These are phyloP conservation scores for Etheostoma nigrum DNA, from an alignment of 2,797 vertebrate species.

Conservation along the genomic window DNA sequence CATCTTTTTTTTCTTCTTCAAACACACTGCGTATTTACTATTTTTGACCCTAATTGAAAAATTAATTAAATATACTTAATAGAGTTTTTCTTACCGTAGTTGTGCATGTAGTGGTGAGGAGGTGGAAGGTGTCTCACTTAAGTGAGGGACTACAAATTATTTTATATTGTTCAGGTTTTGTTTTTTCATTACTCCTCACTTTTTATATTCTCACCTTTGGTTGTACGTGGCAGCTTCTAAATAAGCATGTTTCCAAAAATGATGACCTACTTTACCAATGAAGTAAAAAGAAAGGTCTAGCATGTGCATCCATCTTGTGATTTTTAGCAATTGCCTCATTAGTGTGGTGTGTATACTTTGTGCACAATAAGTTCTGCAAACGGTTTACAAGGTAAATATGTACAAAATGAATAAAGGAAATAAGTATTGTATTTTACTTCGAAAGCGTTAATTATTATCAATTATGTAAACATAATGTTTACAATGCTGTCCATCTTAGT, in stretches of 20 bases:
- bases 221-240: constrained; percentile 28
- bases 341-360: no score
- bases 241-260: constrained; percentile 25
- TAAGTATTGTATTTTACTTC: no score
- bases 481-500: not conserved
- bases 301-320: constrained; percentile 4
- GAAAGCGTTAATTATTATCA: not conserved
- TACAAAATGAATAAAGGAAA: not conserved
- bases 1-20: not conserved
- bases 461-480: not conserved
- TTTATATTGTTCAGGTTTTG: not conserved
- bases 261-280: constrained; percentile 42
- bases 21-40: not conserved
- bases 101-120: constrained; percentile 24
- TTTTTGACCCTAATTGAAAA: not conserved
- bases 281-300: not conserved
- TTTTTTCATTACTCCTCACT: constrained; percentile 1
- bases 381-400: not conserved
- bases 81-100: constrained; percentile 50
- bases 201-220: constrained; percentile 24
- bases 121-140: not conserved
- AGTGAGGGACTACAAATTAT: not conserved
- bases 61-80: fast-evolving
- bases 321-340: not conserved
- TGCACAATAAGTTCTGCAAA: not conserved